Percentiles rank a stretch among this genome's conserved stretches.
Conservation (phyloP, 37 sponge, comb jelly and placozoan genomes). For the Oscarella lobularis region DNA sequence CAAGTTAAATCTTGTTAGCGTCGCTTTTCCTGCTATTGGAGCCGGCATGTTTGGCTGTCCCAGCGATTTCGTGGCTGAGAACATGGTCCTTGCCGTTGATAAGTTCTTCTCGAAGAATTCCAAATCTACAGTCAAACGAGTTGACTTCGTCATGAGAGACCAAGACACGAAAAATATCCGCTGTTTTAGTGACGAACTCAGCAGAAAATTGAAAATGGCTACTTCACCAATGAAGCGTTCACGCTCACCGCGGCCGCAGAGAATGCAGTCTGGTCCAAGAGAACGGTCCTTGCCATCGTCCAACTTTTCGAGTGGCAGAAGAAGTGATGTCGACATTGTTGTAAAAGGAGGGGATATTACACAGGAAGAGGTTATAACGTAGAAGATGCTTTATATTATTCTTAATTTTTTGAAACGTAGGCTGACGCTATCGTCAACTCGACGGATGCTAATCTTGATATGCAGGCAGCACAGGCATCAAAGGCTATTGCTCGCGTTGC, state of each 20-base stretch:
- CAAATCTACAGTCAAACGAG: neutral
- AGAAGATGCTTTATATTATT: neutral
- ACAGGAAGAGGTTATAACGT: neutral
- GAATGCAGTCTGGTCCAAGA: too few relatives aligned
- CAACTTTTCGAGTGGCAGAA: too few relatives aligned
- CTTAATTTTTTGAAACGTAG: too few relatives aligned
- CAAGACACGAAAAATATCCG: neutral
- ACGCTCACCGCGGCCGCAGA: too few relatives aligned
- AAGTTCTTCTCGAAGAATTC: neutral
- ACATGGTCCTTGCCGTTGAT: slow-evolving; percentile 23
- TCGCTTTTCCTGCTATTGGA: slow-evolving; percentile 58
- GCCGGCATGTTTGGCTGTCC: slow-evolving; percentile 56
- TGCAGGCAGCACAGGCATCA: neutral
- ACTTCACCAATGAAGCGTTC: too few relatives aligned
- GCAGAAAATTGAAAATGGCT: neutral
- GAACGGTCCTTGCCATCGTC: too few relatives aligned
- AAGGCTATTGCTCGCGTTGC: neutral
- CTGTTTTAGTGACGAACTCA: neutral
- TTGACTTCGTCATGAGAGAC: neutral
- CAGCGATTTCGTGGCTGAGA: slow-evolving; percentile 26
- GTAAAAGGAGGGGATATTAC: neutral
- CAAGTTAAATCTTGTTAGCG: slow-evolving; percentile 12
- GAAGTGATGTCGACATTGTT: too few relatives aligned
- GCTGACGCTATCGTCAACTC: neutral
- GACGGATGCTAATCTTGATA: neutral